Evolutionary conservation across 2,797 vertebrate species (phyloP).

Genomic region (Alfaro cultratus): DNA sequence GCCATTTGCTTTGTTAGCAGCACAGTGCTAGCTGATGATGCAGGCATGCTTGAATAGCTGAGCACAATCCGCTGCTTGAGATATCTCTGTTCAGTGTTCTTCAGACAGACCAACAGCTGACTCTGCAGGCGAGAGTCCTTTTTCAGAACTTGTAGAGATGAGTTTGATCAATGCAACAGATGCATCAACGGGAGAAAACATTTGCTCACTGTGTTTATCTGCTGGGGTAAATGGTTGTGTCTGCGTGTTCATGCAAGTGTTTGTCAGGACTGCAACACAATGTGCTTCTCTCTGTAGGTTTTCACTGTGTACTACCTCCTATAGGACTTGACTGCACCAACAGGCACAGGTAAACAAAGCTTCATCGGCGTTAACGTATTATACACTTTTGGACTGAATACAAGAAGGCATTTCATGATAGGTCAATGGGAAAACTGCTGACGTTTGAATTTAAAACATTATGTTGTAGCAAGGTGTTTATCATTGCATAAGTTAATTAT

Average conservation of each 20-base stretch:
- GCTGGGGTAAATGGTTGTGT: constrained; percentile 3
- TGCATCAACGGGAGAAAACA: constrained; percentile 20
- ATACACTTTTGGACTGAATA: constrained; percentile 7
- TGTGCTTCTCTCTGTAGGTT: constrained; percentile 42
- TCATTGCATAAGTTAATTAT: not conserved
- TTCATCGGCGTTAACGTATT: not conserved
- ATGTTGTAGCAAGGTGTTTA: not conserved
- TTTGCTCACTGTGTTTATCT: constrained; percentile 10
- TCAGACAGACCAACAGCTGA: constrained; percentile 21
- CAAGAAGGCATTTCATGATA: constrained; percentile 18
- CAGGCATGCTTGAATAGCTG: constrained; percentile 31
- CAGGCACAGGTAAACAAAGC: constrained; percentile 66
- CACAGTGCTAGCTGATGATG: constrained; percentile 45
- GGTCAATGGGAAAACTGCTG: constrained; percentile 8
- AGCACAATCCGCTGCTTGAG: constrained; percentile 29
- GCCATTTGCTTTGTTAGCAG: constrained; percentile 32
- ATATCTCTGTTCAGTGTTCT: constrained; percentile 20
- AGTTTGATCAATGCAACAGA: constrained; percentile 37
- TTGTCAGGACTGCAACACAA: constrained; percentile 23
- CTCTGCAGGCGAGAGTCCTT: constrained; percentile 11
- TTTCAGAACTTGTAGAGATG: constrained; percentile 1
- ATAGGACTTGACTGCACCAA: constrained; percentile 48
- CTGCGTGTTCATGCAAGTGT: constrained; percentile 11
- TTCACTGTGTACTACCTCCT: constrained; percentile 50
- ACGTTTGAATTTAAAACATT: constrained; percentile 14